Evolutionary conservation across 2,113 vertebrate genomes (phyloP).

Genomic region (Hippocampus barbouri): DNA sequence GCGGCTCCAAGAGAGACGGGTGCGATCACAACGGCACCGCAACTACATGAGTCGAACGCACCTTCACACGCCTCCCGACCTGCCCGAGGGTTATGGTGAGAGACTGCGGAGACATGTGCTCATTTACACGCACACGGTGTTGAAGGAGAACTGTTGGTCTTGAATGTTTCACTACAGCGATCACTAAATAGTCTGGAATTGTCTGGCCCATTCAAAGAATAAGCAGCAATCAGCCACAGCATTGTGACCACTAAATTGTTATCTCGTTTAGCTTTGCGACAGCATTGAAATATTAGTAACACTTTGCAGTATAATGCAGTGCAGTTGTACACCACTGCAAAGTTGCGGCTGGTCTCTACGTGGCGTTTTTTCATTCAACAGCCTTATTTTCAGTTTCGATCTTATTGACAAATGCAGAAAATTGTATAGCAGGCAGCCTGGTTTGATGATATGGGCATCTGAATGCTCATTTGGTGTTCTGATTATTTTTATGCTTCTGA

Average conservation of each 20-base stretch:
- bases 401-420: no score
- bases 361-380: no score
- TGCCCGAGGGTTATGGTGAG: constrained; percentile 94
- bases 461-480: no score
- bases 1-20: constrained; percentile 83
- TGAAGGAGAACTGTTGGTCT: neutral
- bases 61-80: constrained; percentile 89
- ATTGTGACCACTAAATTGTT: neutral
- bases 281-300: neutral
- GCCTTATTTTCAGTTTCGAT: no score
- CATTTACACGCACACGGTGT: neutral
- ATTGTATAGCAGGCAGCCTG: no score
- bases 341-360: no score
- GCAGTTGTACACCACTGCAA: no score
- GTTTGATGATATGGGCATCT: no score
- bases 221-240: neutral
- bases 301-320: neutral
- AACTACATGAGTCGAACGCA: constrained; percentile 98
- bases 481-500: no score
- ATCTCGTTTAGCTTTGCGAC: neutral
- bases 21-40: constrained; percentile 88
- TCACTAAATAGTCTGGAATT: neutral
- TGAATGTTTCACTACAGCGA: neutral
- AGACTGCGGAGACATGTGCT: neutral
- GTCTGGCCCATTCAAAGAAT: neutral